Percentiles rank a stretch among this genome's conserved stretches.
These are phyloP conservation scores for Melanerpes aurifrons DNA, from an alignment of 2,113 vertebrate genomes.

Conservation along the genomic window DNA sequence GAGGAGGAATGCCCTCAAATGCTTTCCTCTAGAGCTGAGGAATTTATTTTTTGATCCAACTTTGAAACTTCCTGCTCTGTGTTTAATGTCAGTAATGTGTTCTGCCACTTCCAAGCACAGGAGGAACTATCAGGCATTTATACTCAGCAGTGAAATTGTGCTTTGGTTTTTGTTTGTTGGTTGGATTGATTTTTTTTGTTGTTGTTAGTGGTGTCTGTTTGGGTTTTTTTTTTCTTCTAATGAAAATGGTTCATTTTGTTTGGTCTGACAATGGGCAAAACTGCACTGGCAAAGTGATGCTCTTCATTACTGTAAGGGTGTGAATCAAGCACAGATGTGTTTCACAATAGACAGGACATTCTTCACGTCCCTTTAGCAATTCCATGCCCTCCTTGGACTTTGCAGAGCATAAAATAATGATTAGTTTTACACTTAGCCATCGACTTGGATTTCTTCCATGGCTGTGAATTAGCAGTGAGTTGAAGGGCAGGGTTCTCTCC, in stretches of 20 bases:
- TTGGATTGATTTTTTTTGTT: too few relatives aligned
- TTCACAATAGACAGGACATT: background rate
- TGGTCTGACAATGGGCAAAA: constrained; percentile 26
- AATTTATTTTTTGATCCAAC: background rate
- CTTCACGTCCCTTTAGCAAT: background rate
- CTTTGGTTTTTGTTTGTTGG: too few relatives aligned
- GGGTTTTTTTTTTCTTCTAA: too few relatives aligned
- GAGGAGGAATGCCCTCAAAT: background rate
- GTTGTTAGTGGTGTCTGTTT: too few relatives aligned
- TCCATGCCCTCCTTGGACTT: background rate
- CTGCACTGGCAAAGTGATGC: constrained; percentile 60
- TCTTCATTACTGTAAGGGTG: background rate
- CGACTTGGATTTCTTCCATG: background rate
- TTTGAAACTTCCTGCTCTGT: background rate
- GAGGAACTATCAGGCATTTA: background rate
- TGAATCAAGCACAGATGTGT: background rate
- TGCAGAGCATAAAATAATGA: background rate
- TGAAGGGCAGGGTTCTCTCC: background rate
- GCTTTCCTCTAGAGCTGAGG: background rate
- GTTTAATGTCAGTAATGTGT: background rate
- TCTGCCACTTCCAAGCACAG: background rate
- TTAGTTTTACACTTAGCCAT: background rate
- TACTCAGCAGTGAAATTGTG: background rate
- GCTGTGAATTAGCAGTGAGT: background rate
- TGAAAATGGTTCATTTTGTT: background rate